Base-by-base conservation (phyloP, 2,888 invertebrate species). In the Lasius platythorax region DNA sequence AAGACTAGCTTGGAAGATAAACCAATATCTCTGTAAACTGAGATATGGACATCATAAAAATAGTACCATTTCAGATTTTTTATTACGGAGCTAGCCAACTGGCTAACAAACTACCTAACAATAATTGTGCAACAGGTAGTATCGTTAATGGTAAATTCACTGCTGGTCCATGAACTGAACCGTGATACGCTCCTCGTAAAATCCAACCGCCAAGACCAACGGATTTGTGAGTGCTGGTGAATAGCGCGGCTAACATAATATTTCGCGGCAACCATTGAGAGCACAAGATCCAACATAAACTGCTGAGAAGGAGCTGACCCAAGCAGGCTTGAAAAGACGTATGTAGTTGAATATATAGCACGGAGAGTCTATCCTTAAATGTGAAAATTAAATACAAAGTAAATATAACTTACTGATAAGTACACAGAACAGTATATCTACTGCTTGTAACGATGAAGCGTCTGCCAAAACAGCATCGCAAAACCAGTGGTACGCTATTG, bases 201-300 rank as follows among this genome's bases (percentile, higher is more conserved):
- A 95, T 86, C 94, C 95, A 95, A 23, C 94, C 94, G n/a, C 95
- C 94, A 46, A 95, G 92, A 18, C 93, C 93, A 61, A 94, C 93
- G 0, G 95, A 95, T 87, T 95, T 95, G 81, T 94, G 94, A 28
- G 94, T 95, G 84, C 93, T 93, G 5, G 95, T 93, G 78, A 95
- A 95, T 53, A 95, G 84, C 23, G 94, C 93, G 8, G 95, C 94
- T 40, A 94, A 75, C 18, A 94, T 86, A 82, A 93, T 90, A 56
- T 93, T 89, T 74, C 92, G 91, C 0, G 93, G 89, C n/a, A 95
- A 87, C 95, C 95, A 95, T 43, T 91, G 92, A 64, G 93, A 92
- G 85, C 94, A 94, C 56, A 95, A 85, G 37, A 91, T 91, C 95
- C 95, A 95, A 84, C 94, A 95, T 5, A 95, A 87, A 87, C 92